phyloP scores from a whole-genome alignment of 2,888 invertebrate genomes.

The Acrocyrtus sp. region DNA sequence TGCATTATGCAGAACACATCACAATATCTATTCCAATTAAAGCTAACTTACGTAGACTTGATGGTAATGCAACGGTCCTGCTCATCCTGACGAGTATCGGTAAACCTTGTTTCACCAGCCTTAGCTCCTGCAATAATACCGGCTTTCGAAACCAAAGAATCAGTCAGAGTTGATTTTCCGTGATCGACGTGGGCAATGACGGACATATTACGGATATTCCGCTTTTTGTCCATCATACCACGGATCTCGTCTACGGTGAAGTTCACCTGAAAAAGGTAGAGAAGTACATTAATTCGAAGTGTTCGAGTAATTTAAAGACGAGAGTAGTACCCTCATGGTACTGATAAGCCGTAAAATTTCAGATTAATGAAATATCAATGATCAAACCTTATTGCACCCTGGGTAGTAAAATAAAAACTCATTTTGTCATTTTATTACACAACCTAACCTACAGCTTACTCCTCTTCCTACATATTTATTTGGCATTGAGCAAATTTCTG shows the following conservation, averaged over 20 bases:
- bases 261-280: slow-evolving; percentile 84
- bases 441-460: too few species aligned
- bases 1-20: not conserved
- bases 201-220: slow-evolving; percentile 99
- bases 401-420: not conserved
- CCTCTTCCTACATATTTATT: too few species aligned
- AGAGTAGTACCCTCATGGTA: not conserved
- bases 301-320: not conserved
- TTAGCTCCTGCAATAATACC: slow-evolving; percentile 99
- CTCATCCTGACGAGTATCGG: slow-evolving; percentile 99
- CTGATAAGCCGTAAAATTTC: not conserved
- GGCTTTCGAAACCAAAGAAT: slow-evolving; percentile 99
- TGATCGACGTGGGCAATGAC: slow-evolving; percentile 99
- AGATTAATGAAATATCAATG: too few species aligned
- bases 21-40: slow-evolving; percentile 3
- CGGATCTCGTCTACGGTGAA: slow-evolving; percentile 99
- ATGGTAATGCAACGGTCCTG: slow-evolving; percentile 99
- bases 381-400: not conserved
- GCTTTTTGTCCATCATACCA: slow-evolving; percentile 99
- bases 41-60: slow-evolving; percentile 92
- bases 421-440: too few species aligned
- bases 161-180: slow-evolving; percentile 99
- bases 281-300: not conserved
- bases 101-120: slow-evolving; percentile 99
- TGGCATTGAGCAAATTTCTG: too few species aligned